Percentiles rank a stretch among this genome's conserved stretches.
These are phyloP conservation scores for Phalacrocorax pelagicus DNA, from an alignment of 2,113 vertebrate species.

Conservation along the genomic window DNA sequence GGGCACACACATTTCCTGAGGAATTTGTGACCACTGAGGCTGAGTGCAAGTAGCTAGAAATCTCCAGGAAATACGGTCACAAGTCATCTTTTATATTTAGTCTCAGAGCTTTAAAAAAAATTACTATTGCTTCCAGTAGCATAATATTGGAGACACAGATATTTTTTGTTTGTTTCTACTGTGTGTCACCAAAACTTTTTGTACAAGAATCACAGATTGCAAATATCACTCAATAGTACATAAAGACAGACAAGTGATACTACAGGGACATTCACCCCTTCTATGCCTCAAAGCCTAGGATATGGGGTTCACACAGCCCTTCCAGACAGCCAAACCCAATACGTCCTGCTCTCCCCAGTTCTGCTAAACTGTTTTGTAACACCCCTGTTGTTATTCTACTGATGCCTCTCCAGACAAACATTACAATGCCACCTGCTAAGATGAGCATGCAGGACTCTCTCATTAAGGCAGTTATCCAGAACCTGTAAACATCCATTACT, in stretches of 20 bases:
- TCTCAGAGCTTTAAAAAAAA: background rate
- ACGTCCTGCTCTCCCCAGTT: background rate
- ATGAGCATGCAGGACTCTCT: background rate
- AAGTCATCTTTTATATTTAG: background rate
- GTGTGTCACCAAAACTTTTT: background rate
- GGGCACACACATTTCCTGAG: slow-evolving; percentile 1
- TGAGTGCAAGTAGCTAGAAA: background rate
- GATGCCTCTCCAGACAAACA: background rate
- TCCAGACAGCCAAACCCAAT: background rate
- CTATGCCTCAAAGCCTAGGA: background rate
- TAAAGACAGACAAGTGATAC: background rate
- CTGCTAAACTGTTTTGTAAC: background rate
- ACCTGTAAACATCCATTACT: background rate
- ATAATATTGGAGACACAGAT: background rate
- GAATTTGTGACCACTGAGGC: slow-evolving; percentile 21
- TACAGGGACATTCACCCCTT: background rate
- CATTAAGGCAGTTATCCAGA: background rate
- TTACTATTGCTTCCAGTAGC: background rate
- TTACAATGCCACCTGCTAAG: background rate
- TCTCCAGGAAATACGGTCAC: background rate
- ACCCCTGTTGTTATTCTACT: background rate
- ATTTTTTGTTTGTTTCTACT: background rate
- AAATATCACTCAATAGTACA: background rate
- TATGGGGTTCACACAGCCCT: background rate
- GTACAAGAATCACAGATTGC: background rate